These are phyloP conservation scores for Pogonomyrmex barbatus DNA, from an alignment of 1,140 invertebrate species.

Conservation along the genomic window DNA sequence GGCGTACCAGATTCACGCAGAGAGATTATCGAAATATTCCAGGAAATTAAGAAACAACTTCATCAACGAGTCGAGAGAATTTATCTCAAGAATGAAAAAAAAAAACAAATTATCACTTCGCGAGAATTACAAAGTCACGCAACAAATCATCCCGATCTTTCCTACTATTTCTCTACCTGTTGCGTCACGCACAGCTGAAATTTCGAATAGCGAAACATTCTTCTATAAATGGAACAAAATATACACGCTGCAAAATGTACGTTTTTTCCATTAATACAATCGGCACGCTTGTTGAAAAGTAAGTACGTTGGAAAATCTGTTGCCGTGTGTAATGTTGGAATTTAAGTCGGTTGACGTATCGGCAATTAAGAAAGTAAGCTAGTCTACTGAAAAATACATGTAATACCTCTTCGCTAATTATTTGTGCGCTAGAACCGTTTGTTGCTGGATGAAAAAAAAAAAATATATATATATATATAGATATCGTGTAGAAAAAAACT, in stretches of 20 bases:
- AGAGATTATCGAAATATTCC: constrained; percentile 8
- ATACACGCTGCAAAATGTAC: not conserved
- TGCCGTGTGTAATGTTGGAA: not conserved
- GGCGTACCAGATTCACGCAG: not conserved
- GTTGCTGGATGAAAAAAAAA: not conserved
- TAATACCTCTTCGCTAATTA: not conserved
- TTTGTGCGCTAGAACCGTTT: not conserved
- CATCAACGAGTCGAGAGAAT: not conserved
- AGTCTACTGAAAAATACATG: not conserved
- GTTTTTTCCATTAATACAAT: not conserved
- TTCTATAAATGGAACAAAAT: constrained; percentile 5
- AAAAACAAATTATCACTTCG: constrained; percentile 18
- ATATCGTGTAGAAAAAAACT: not conserved
- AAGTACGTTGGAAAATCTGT: not conserved
- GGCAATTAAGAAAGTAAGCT: not conserved
- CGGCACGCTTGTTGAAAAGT: not conserved
- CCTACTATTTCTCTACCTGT: constrained; percentile 10
- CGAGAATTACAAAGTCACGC: not conserved
- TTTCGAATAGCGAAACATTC: not conserved
- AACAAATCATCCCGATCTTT: constrained; percentile 11
- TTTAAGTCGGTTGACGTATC: not conserved
- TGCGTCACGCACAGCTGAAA: constrained; percentile 10
- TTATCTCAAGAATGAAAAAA: constrained; percentile 9
- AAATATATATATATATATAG: no score
- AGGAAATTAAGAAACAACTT: constrained; percentile 14